phyloP scores from a whole-genome alignment of 92 coral and sea anemone species.

The Porites cylindrica region DNA sequence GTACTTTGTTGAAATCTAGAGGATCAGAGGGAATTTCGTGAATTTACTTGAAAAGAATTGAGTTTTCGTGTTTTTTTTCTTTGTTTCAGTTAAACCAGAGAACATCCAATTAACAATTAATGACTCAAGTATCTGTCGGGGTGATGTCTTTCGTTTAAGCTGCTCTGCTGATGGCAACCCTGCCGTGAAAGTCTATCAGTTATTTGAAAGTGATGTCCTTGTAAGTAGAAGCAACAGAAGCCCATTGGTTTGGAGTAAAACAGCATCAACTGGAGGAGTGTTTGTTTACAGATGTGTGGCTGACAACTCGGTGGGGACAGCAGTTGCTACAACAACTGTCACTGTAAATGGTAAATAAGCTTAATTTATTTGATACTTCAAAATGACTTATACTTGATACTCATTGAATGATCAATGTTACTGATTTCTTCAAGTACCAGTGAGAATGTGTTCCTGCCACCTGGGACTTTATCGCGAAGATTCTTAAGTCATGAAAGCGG shows the following conservation, averaged over 20 bases:
- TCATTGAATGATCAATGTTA: no score
- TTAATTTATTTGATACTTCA: not conserved
- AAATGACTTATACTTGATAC: no score
- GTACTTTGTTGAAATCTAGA: no score
- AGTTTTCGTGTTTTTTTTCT: no score
- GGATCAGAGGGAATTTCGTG: no score
- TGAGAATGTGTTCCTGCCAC: no score
- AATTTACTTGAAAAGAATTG: no score
- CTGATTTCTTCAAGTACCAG: no score
- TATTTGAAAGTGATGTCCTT: conserved; percentile 28
- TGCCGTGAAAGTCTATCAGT: conserved; percentile 33
- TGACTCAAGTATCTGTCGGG: not conserved
- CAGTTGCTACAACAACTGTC: conserved; percentile 23
- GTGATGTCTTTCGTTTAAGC: conserved; percentile 12
- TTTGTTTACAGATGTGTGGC: conserved; percentile 45
- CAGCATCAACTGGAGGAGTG: conserved; percentile 15
- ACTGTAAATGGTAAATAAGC: conserved; percentile 13
- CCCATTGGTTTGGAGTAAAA: conserved; percentile 14
- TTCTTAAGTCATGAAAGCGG: no score
- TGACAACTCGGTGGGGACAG: conserved; percentile 43
- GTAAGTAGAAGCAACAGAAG: conserved; percentile 1
- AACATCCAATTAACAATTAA: not conserved
- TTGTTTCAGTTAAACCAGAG: conserved; percentile 8
- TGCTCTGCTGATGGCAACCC: conserved; percentile 52
- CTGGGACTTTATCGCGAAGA: no score